Evolutionary conservation across 2,888 invertebrate genomes (phyloP).

Genomic region (Amphipyra berbera): DNA sequence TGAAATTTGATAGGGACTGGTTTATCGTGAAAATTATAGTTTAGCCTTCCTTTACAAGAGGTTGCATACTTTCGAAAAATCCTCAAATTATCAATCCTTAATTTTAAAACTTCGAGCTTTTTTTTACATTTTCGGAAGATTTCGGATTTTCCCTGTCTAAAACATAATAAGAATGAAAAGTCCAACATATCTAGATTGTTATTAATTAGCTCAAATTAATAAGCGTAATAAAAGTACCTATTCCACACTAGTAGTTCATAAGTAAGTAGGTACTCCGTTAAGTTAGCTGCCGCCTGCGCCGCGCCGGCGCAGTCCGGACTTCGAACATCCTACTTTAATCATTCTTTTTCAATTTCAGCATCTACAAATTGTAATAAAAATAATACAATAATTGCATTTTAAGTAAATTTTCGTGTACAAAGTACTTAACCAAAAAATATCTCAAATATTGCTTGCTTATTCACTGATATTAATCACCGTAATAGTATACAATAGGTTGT

Average conservation of each 20-base stretch:
- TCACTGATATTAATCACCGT: conserved; percentile 52
- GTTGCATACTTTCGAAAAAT: conserved; percentile 22
- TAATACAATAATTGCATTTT: too few species aligned
- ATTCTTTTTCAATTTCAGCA: too few species aligned
- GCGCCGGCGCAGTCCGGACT: too few species aligned
- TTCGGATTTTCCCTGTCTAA: neutral
- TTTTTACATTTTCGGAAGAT: neutral
- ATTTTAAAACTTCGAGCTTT: conserved; percentile 8
- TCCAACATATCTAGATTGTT: neutral
- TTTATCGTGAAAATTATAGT: conserved; percentile 54
- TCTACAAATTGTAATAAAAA: too few species aligned
- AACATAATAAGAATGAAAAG: too few species aligned
- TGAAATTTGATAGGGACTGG: conserved; percentile 49
- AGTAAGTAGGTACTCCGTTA: too few species aligned
- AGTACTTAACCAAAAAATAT: conserved; percentile 33
- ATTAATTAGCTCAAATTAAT: too few species aligned
- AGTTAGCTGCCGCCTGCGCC: too few species aligned
- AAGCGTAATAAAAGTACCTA: too few species aligned
- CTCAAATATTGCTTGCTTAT: conserved; percentile 37
- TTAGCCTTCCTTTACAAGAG: conserved; percentile 25
- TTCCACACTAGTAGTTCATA: too few species aligned
- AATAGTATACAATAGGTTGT: conserved; percentile 51
- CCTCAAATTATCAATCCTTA: conserved; percentile 24
- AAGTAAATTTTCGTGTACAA: neutral
- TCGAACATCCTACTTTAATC: too few species aligned